phyloP scores from a whole-genome alignment of 2,888 invertebrate genomes.

The Petrolisthes manimaculis region DNA sequence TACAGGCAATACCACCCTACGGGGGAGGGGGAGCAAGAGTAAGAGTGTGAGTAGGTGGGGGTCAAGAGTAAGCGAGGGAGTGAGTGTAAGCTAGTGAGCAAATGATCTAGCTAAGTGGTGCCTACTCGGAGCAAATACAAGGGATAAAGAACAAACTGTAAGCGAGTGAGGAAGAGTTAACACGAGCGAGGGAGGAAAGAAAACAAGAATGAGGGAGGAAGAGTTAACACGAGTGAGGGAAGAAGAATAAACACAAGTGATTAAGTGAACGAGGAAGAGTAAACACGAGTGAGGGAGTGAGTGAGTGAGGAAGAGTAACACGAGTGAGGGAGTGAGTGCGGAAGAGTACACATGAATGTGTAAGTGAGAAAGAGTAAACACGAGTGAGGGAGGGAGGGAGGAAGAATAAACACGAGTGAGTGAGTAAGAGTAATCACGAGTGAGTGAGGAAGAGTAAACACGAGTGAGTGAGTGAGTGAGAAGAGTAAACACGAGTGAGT shows the following conservation, averaged over 20 bases:
- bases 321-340: too few species aligned
- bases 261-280: background rate
- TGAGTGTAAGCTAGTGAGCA: background rate
- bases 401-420: background rate
- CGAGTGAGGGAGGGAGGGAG: background rate
- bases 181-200: background rate
- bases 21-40: background rate
- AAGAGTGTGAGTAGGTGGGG: background rate
- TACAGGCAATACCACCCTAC: too few species aligned
- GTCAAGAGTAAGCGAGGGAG: background rate
- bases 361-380: background rate
- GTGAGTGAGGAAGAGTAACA: background rate
- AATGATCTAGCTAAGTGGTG: background rate
- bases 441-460: background rate
- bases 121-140: background rate
- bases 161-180: background rate
- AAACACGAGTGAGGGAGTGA: background rate
- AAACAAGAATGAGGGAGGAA: background rate
- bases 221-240: background rate
- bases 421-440: background rate
- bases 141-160: background rate
- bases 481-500: background rate
- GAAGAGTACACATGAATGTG: background rate
- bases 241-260: background rate
- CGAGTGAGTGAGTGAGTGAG: background rate